A percentile compares a stretch with the other conserved stretches of the same genome.
phyloP scores from a whole-genome alignment of 2,113 vertebrate species.

The Noturus placidus region DNA sequence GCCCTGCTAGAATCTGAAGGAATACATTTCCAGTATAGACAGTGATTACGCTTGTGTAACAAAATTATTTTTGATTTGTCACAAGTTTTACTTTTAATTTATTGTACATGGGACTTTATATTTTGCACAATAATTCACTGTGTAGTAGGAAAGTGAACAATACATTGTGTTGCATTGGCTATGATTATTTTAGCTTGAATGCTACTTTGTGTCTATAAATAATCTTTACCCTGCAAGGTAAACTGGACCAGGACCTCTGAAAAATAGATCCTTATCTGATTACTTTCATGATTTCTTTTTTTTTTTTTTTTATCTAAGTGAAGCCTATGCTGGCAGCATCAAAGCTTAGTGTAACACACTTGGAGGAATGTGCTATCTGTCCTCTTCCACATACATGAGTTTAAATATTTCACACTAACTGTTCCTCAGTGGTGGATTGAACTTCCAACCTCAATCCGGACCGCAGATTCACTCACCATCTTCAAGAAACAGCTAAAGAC shows the following conservation, averaged over 20 bases:
- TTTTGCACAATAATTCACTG: not conserved
- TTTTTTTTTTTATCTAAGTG: not conserved
- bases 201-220: constrained; percentile 7
- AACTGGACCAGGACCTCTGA: constrained; percentile 23
- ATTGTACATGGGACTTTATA: not conserved
- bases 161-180: not conserved
- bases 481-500: too few relatives aligned
- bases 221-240: constrained; percentile 1
- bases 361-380: not conserved
- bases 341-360: not conserved
- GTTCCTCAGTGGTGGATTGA: too few relatives aligned
- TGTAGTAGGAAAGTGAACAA: not conserved
- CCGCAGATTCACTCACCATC: too few relatives aligned
- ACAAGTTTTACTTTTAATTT: not conserved
- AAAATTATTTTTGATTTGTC: not conserved
- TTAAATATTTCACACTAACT: too few relatives aligned
- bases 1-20: constrained; percentile 26
- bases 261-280: constrained; percentile 15
- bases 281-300: not conserved
- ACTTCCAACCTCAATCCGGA: too few relatives aligned
- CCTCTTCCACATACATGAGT: not conserved
- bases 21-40: not conserved
- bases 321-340: not conserved
- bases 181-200: constrained; percentile 6
- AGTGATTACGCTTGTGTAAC: not conserved